Evolutionary conservation across 2,113 vertebrate genomes (phyloP).

Genomic region (Todiramphus chloris): DNA sequence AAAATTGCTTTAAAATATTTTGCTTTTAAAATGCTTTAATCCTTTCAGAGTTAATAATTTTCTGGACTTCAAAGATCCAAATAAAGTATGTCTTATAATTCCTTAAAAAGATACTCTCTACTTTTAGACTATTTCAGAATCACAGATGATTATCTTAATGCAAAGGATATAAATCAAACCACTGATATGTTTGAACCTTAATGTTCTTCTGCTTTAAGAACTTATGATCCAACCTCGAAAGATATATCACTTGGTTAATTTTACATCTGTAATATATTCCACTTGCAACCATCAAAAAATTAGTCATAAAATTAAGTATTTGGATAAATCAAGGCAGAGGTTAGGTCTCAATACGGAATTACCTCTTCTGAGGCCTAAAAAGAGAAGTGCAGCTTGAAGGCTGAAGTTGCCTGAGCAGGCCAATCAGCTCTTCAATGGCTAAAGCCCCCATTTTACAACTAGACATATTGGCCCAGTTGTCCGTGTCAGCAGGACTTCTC

Average conservation of each 20-base stretch:
- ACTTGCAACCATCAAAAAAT: neutral
- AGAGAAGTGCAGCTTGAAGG: neutral
- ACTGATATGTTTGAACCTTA: neutral
- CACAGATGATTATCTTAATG: neutral
- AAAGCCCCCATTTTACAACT: neutral
- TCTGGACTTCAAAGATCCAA: neutral
- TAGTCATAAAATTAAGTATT: neutral
- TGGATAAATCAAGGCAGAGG: neutral
- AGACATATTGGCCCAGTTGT: neutral
- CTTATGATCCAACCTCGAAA: neutral
- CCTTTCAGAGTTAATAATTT: neutral
- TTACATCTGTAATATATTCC: neutral
- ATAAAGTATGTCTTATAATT: neutral
- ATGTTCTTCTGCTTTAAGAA: neutral
- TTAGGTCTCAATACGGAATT: neutral
- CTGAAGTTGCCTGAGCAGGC: neutral
- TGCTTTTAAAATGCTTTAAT: neutral
- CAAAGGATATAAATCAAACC: neutral
- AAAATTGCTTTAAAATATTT: neutral
- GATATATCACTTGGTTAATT: neutral
- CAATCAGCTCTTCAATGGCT: conserved; percentile 1
- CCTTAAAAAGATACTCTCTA: neutral
- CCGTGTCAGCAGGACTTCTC: conserved; percentile 35
- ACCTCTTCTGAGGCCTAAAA: neutral
- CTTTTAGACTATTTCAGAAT: neutral